Base-by-base conservation (phyloP, 2,113 vertebrate genomes). In the Agapornis roseicollis region DNA sequence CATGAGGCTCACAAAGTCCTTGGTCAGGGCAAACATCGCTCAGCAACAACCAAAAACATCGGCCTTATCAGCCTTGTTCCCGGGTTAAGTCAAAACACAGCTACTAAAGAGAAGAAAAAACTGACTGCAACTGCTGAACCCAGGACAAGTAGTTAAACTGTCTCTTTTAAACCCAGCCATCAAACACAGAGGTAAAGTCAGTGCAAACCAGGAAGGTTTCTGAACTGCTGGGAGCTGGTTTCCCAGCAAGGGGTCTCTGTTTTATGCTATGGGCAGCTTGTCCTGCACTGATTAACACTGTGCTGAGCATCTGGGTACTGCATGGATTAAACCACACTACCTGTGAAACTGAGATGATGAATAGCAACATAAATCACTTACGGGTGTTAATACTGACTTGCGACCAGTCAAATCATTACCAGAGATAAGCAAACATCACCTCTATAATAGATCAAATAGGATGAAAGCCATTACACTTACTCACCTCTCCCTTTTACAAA, bases 291-390 rank as follows among this genome's bases (percentile, higher is more conserved):
- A 13, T n/a, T n/a, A 50, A 24, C 49, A 31, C 28, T 1, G 2
- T 33, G 46, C 47, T 17, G 10, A 80, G 28, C 35, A 19, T 29
- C 27, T 24, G 12, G 0, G 0, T 31, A 63, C 3, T 1, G 2
- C 46, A 44, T 1, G 28, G 68, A 42, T 83, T 92, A 88, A 80
- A 87, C 65, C 3, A 50, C 8, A 14, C 64, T 27, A 68, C 23
- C 33, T 20, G 50, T 42, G 39, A 42, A 60, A 74, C 8, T 33
- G 52, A 77, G 88, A 56, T 53, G 66, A 37, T 80, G 31, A 53
- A 16, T 49, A 74, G 20, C 80, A 84, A 83, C 14, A 64, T 19
- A 37, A 78, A 90, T 46, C 28, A 56, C 61, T 58, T 39, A 33
- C 10, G 68, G 49, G 44, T 41, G 68, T 61, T 52, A 77, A n/a